Percentiles rank a stretch among this genome's conserved stretches.
Evolutionary conservation across 2,113 vertebrate genomes (phyloP).

Genomic region (Pelecanoides urinatrix): DNA sequence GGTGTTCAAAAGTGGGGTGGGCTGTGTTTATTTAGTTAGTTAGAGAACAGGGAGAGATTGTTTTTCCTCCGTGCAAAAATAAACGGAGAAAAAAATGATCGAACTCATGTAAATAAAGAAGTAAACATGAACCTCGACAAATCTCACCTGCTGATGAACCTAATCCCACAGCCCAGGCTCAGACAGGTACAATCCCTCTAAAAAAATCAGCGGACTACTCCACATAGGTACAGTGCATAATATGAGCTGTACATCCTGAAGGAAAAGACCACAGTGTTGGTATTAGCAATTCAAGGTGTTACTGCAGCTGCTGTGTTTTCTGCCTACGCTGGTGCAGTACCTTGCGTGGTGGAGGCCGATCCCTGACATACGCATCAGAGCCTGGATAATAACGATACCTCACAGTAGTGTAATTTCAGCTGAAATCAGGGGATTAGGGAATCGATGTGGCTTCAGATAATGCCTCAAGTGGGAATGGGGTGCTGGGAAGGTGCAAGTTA

Average conservation of each 20-base stretch:
- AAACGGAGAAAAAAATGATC: not conserved
- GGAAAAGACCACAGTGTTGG: not conserved
- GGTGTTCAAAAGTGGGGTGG: not conserved
- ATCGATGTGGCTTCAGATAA: not conserved
- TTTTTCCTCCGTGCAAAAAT: not conserved
- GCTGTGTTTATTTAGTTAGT: constrained; percentile 7
- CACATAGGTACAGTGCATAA: not conserved
- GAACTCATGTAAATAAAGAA: not conserved
- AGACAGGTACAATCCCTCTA: not conserved
- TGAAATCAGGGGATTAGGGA: not conserved
- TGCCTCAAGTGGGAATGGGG: fast-evolving
- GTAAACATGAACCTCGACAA: not conserved
- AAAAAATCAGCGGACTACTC: not conserved
- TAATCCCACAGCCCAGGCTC: not conserved
- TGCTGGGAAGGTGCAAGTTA: not conserved
- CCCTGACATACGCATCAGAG: fast-evolving
- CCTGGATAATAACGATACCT: not conserved
- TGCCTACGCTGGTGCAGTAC: not conserved
- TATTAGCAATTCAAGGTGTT: not conserved
- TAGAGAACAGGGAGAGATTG: not conserved
- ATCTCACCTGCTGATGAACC: not conserved
- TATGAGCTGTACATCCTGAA: not conserved
- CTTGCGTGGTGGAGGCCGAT: fast-evolving
- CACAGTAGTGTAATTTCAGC: not conserved
- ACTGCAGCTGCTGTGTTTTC: not conserved